Percentiles rank a stretch among this genome's conserved stretches.
Evolutionary conservation across 2,113 vertebrate genomes (phyloP).

Genomic region (Ophiodon elongatus): DNA sequence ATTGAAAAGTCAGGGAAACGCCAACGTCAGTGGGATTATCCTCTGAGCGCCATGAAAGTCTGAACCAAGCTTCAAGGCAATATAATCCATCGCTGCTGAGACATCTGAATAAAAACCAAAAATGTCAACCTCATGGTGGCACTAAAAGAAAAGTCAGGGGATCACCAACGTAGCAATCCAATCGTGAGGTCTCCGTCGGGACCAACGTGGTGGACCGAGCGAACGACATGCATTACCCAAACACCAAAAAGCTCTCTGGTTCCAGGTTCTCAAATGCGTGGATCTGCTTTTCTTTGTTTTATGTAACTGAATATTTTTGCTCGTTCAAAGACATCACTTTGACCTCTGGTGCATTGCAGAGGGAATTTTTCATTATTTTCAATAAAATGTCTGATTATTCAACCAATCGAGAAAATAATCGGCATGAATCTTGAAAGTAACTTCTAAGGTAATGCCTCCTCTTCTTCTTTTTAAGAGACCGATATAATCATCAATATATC

Average conservation of each 20-base stretch:
- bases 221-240: not conserved
- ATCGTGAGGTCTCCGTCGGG: not conserved
- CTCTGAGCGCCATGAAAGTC: not conserved
- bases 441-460: not conserved
- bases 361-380: not conserved
- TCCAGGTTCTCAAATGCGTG: not conserved
- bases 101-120: not conserved
- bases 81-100: not conserved
- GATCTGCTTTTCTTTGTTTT: not conserved
- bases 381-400: not conserved
- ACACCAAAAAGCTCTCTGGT: not conserved
- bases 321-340: not conserved
- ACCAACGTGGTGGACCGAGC: not conserved
- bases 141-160: not conserved
- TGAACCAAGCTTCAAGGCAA: not conserved
- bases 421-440: not conserved
- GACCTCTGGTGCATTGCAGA: not conserved
- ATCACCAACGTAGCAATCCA: not conserved
- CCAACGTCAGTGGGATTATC: not conserved
- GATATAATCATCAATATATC: slow-evolving; percentile 1
- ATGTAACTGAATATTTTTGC: not conserved
- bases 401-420: not conserved
- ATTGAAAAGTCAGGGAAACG: not conserved
- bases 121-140: not conserved
- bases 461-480: not conserved